A percentile compares a stretch with the other conserved stretches of the same genome.
phyloP scores from a whole-genome alignment of 1,140 invertebrate species.

The Anastrepha obliqua region DNA sequence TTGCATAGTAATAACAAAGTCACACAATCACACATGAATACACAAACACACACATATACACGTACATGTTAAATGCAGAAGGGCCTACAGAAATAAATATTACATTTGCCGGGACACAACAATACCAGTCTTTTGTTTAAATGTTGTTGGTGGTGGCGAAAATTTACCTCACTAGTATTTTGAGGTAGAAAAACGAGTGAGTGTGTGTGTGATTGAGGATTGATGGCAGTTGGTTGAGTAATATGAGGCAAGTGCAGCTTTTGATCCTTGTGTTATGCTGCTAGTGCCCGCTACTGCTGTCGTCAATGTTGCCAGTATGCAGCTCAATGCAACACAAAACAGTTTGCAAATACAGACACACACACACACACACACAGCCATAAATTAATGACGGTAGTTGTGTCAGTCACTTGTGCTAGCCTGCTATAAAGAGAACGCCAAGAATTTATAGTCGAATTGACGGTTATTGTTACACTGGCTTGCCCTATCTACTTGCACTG shows the following conservation, averaged over 20 bases:
- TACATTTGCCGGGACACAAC: not conserved
- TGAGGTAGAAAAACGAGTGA: not conserved
- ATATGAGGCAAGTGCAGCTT: too few species aligned
- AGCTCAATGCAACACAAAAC: not conserved
- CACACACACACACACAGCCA: not conserved
- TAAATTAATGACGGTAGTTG: not conserved
- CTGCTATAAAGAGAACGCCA: not conserved
- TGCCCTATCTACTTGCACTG: not conserved
- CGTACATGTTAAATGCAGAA: not conserved
- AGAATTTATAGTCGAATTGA: not conserved
- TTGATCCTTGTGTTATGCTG: not conserved
- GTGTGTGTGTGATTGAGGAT: not conserved
- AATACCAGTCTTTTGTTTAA: not conserved
- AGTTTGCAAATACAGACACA: too few species aligned
- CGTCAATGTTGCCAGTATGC: not conserved
- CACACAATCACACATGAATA: not conserved
- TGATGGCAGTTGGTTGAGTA: not conserved
- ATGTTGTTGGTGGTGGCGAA: not conserved
- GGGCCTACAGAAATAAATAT: not conserved
- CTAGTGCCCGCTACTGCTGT: not conserved
- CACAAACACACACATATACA: not conserved
- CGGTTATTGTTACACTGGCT: not conserved
- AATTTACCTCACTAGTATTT: not conserved
- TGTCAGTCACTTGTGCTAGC: conserved; percentile 18
- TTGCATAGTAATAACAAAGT: not conserved